These are phyloP conservation scores for Scaptomyza parva DNA, from an alignment of 2,888 invertebrate species.

Conservation along the genomic window DNA sequence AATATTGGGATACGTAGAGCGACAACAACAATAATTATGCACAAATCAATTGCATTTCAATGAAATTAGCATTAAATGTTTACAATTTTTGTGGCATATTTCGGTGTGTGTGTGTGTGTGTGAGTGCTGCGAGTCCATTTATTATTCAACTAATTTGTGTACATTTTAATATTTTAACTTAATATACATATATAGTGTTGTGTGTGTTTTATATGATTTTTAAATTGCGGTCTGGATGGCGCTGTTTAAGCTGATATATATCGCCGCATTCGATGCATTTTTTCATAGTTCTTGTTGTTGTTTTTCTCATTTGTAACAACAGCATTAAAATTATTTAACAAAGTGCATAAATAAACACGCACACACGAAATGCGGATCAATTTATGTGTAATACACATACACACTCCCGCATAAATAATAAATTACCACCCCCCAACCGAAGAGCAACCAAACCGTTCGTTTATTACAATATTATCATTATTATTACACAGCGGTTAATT, in stretches of 20 bases:
- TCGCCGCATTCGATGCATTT: constrained; percentile 8
- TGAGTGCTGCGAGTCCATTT: constrained; percentile 42
- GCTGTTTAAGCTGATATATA: constrained; percentile 64
- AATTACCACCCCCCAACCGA: constrained; percentile 29
- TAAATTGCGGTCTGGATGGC: constrained; percentile 46
- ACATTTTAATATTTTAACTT: constrained; percentile 28
- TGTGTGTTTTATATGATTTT: constrained; percentile 31
- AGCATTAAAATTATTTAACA: constrained; percentile 69
- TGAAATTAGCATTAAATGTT: constrained; percentile 78
- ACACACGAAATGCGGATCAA: constrained; percentile 47
- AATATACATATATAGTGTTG: background rate
- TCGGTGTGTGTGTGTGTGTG: constrained; percentile 40
- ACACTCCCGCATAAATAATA: constrained; percentile 65
- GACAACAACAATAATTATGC: constrained; percentile 31
- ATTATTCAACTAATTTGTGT: constrained; percentile 64
- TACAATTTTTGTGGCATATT: constrained; percentile 60
- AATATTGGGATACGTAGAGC: constrained; percentile 16
- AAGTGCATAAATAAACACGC: constrained; percentile 77
- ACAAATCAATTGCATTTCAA: constrained; percentile 76
- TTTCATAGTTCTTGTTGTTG: constrained; percentile 1
- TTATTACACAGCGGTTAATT: constrained; percentile 47
- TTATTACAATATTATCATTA: constrained; percentile 45
- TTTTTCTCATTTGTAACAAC: constrained; percentile 26
- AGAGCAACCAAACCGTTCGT: constrained; percentile 6
- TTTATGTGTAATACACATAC: constrained; percentile 42